Evolutionary conservation across 1,140 invertebrate species (phyloP).

Genomic region (Halictus rubicundus): DNA sequence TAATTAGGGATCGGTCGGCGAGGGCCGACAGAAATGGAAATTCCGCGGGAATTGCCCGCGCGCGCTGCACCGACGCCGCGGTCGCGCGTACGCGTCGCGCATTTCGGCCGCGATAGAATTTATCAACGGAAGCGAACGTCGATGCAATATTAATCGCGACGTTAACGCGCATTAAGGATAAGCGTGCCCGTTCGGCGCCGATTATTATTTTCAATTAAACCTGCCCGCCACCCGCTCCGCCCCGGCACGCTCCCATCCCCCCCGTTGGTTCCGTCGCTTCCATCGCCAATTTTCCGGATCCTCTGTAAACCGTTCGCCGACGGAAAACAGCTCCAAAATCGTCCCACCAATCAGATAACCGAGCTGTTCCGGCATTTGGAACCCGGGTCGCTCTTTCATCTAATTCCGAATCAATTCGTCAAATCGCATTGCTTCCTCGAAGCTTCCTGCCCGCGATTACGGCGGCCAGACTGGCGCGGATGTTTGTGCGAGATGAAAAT

Average conservation of each 20-base stretch:
- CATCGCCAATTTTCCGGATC: neutral
- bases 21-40: conserved; percentile 51
- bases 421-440: neutral
- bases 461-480: no score
- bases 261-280: neutral
- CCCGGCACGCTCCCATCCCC: neutral
- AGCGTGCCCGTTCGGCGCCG: neutral
- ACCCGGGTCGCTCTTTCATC: no score
- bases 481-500: no score
- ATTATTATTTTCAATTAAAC: conserved; percentile 7
- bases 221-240: neutral
- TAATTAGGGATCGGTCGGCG: conserved; percentile 44
- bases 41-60: conserved; percentile 23
- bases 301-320: neutral
- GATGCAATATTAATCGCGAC: conserved; percentile 43
- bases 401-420: no score
- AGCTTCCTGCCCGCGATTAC: neutral
- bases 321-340: neutral
- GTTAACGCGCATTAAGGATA: conserved; percentile 40
- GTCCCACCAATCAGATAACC: neutral
- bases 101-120: conserved; percentile 35
- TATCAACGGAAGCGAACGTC: conserved; percentile 27
- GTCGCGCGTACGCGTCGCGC: neutral
- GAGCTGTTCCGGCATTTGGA: neutral
- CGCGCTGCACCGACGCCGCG: neutral